Percentiles rank a stretch among this genome's conserved stretches.
Conservation (phyloP, 2,797 vertebrate genomes). For the Melanotaenia maccullochi region DNA sequence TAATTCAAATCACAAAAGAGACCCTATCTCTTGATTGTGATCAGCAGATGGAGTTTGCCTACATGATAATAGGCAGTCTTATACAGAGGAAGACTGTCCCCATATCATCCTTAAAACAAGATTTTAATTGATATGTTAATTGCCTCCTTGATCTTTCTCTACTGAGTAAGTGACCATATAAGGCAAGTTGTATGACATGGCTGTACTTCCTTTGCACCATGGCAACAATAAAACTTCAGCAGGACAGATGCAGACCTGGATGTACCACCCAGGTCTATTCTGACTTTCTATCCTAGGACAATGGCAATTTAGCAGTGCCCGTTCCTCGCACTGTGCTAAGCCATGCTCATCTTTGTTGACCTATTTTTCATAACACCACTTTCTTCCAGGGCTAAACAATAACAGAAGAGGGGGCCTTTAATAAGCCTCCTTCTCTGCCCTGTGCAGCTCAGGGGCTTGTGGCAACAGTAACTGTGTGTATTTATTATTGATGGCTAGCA, state of each 20-base stretch:
- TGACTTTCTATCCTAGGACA: constrained; percentile 65
- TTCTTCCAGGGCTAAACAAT: constrained; percentile 79
- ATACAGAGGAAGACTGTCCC: neutral
- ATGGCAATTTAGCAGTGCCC: constrained; percentile 56
- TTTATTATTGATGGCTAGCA: constrained; percentile 79
- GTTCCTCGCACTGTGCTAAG: constrained; percentile 52
- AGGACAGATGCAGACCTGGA: constrained; percentile 25
- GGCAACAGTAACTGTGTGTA: constrained; percentile 76
- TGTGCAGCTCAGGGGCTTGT: constrained; percentile 71
- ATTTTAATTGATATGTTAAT: neutral
- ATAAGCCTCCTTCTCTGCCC: constrained; percentile 73
- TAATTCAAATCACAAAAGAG: neutral
- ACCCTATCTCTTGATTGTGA: neutral
- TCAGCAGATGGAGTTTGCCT: neutral
- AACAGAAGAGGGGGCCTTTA: constrained; percentile 75
- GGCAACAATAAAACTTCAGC: constrained; percentile 46
- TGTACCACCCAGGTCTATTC: constrained; percentile 12
- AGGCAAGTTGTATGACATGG: neutral
- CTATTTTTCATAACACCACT: constrained; percentile 77
- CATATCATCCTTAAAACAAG: neutral
- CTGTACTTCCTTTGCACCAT: constrained; percentile 11
- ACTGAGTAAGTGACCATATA: constrained; percentile 26
- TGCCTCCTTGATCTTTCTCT: neutral
- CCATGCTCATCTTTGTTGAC: constrained; percentile 61
- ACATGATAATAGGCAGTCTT: neutral